phyloP scores from a whole-genome alignment of 2,888 invertebrate genomes.

The Drosophila gaucha region DNA sequence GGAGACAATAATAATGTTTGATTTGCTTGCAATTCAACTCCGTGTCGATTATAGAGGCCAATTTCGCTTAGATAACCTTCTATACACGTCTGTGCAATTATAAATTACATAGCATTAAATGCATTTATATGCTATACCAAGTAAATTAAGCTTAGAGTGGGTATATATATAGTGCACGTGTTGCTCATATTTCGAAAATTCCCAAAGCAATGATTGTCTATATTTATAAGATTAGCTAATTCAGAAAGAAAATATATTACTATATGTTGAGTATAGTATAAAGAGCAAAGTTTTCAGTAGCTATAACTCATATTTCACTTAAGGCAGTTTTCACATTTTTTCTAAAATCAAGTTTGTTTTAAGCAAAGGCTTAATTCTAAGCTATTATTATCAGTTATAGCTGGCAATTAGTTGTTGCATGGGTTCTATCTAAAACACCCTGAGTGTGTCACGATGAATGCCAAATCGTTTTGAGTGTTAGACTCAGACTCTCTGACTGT shows the following conservation, averaged over 20 bases:
- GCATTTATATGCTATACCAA: slow-evolving; percentile 21
- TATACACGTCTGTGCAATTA: slow-evolving; percentile 22
- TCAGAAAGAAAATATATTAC: too few species aligned
- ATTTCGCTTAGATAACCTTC: slow-evolving; percentile 31
- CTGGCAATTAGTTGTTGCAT: slow-evolving; percentile 20
- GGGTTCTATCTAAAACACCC: not conserved
- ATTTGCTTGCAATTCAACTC: slow-evolving; percentile 9
- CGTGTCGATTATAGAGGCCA: not conserved
- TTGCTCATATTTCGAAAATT: too few species aligned
- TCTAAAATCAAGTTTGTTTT: not conserved
- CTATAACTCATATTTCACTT: too few species aligned
- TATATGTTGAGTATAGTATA: too few species aligned
- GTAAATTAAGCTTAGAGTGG: not conserved
- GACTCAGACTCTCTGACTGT: not conserved
- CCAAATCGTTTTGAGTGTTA: not conserved
- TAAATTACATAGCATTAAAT: slow-evolving; percentile 24
- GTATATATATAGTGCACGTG: not conserved
- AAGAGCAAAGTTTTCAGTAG: too few species aligned
- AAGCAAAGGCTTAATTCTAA: slow-evolving; percentile 11
- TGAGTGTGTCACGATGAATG: slow-evolving; percentile 4
- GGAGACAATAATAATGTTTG: slow-evolving; percentile 12
- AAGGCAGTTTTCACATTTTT: not conserved
- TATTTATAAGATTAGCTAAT: too few species aligned
- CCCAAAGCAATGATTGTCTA: too few species aligned
- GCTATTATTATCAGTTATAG: slow-evolving; percentile 13